Evolutionary conservation across 1,140 invertebrate genomes (phyloP), one percentile per base, ranked within the genome.

Genomic region (Thrips palmi): DNA sequence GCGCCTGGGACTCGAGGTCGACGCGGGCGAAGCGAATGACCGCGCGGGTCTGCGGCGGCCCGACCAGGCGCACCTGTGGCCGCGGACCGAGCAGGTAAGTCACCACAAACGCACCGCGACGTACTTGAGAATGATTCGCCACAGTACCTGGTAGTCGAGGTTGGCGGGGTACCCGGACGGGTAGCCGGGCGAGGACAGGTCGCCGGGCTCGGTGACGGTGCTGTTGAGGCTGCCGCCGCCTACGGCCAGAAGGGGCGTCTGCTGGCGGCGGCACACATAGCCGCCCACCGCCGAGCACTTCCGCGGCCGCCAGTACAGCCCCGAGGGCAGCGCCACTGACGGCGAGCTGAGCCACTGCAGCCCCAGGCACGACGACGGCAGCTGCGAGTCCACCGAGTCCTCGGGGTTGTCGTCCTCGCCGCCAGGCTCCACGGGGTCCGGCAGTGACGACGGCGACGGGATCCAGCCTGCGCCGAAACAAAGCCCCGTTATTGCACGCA

Each of bases 1-100:
- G 65, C 15, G 65, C 57, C 54, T 84, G 78, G 39, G 61, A 62
- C 51, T 84, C 80, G 6, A 83, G 47, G 45, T 81, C 76, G 6
- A 84, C 56, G 25, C 62, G 58, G 8, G 64, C 51, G 47, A 81
- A 77, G 41, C 68, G 64, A 33, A 80, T 53, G 0, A 79, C 65
- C 0, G 80, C 61, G 12, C 74, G 53, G 1, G 69, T 69, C 33
- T 63, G 56, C 3, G 64, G 53, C 0, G 74, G 70, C 8, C 68
- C 69, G 11, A 59, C 48, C 2, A 79, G 61, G 38, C 63, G 60
- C 1, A 70, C 62, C n/a, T n/a, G n/a, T n/a, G n/a, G n/a, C n/a
- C n/a, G n/a, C n/a, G n/a, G n/a, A n/a, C n/a, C n/a, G n/a, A n/a
- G n/a, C n/a, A n/a, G n/a, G n/a, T n/a, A n/a, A n/a, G n/a, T n/a